These are phyloP conservation scores for Aselliscus stoliczkanus DNA, from an alignment of 2,797 vertebrate genomes.

Conservation along the genomic window DNA sequence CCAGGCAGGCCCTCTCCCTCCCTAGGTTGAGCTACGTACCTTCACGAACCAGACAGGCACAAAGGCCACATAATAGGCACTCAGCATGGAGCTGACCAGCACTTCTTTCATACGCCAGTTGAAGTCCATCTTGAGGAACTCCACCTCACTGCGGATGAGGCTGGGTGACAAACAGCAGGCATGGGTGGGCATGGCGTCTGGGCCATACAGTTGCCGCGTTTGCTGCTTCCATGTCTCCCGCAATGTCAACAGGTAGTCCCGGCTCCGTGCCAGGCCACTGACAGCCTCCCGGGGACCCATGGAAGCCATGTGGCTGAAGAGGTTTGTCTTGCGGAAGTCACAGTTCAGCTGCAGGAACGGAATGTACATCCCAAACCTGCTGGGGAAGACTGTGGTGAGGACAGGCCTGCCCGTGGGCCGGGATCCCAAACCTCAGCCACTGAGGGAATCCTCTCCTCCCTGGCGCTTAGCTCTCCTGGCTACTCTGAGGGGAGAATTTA, in stretches of 20 bases:
- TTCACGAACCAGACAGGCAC: constrained; percentile 99
- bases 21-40: constrained; percentile 80
- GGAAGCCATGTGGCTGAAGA: constrained; percentile 89
- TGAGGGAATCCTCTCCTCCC: neutral
- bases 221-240: constrained; percentile 99
- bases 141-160: constrained; percentile 96
- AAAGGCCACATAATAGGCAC: constrained; percentile 98
- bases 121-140: constrained; percentile 98
- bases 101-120: constrained; percentile 99
- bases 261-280: constrained; percentile 79
- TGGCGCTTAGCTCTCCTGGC: neutral
- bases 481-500: neutral
- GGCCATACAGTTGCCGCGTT: constrained; percentile 91
- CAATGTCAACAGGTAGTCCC: constrained; percentile 93
- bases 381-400: neutral
- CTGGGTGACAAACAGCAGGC: constrained; percentile 98
- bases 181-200: constrained; percentile 95
- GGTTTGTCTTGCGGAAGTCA: constrained; percentile 87
- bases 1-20: neutral
- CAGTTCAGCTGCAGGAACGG: constrained; percentile 95
- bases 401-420: neutral
- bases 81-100: constrained; percentile 98
- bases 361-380: constrained; percentile 98
- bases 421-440: neutral
- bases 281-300: constrained; percentile 90